Evolutionary conservation across 2,797 vertebrate species (phyloP).

Genomic region (Lagocephalus sceleratus): DNA sequence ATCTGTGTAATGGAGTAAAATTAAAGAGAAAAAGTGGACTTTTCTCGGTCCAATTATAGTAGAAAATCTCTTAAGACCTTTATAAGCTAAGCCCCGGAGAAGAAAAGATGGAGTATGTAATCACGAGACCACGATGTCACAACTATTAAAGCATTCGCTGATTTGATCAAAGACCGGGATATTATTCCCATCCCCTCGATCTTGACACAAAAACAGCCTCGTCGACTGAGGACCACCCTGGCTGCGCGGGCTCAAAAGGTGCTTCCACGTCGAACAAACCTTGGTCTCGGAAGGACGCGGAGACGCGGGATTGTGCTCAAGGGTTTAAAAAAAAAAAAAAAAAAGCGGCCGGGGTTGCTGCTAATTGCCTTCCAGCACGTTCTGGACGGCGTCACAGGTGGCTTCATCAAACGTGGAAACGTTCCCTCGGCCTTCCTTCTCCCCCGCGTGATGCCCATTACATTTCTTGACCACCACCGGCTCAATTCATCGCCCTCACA

Average conservation of each 20-base stretch:
- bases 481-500: slow-evolving; percentile 44
- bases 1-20: no score
- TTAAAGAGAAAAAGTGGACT: slow-evolving; percentile 40
- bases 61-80: slow-evolving; percentile 64
- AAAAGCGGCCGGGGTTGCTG: slow-evolving; percentile 38
- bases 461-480: slow-evolving; percentile 45
- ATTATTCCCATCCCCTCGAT: slow-evolving; percentile 40
- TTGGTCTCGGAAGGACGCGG: slow-evolving; percentile 34
- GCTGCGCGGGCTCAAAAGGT: slow-evolving; percentile 10
- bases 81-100: slow-evolving; percentile 49
- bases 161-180: slow-evolving; percentile 73
- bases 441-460: slow-evolving; percentile 40
- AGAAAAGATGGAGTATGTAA: slow-evolving; percentile 51
- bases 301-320: slow-evolving; percentile 49
- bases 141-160: slow-evolving; percentile 54
- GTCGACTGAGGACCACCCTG: slow-evolving; percentile 47
- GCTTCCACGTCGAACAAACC: slow-evolving; percentile 40
- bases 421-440: slow-evolving; percentile 31
- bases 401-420: slow-evolving; percentile 23
- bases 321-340: slow-evolving; percentile 36
- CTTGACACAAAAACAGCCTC: slow-evolving; percentile 40
- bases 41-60: slow-evolving; percentile 70
- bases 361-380: slow-evolving; percentile 59
- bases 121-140: slow-evolving; percentile 60
- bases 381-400: slow-evolving; percentile 52